A percentile compares a stretch with the other conserved stretches of the same genome.
Evolutionary conservation across 2,113 vertebrate genomes (phyloP).

Genomic region (Otolemur garnettii): DNA sequence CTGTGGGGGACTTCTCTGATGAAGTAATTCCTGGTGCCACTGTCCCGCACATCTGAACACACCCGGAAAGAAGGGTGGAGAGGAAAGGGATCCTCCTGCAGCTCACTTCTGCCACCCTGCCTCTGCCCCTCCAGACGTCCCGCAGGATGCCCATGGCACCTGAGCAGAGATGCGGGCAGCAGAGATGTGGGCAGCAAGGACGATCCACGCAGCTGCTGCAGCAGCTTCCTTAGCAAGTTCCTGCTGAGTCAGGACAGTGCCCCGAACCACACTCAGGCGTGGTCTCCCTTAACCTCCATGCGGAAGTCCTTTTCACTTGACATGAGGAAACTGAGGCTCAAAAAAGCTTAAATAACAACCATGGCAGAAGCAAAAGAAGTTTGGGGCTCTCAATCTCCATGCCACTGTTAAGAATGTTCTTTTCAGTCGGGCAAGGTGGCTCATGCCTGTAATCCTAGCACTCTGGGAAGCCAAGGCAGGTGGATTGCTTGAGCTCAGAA

Average conservation of each 20-base stretch:
- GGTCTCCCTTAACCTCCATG: too few species aligned
- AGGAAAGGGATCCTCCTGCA: too few species aligned
- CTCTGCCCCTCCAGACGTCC: background rate
- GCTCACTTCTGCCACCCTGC: too few species aligned
- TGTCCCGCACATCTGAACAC: too few species aligned
- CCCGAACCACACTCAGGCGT: too few species aligned
- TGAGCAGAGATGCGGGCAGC: accelerated
- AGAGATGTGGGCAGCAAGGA: accelerated
- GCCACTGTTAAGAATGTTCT: background rate
- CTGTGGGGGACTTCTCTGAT: background rate
- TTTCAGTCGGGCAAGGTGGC: too few species aligned
- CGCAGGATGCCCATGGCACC: background rate
- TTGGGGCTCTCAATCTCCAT: background rate
- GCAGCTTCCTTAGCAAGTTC: background rate
- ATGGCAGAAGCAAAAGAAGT: background rate
- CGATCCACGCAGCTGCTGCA: accelerated
- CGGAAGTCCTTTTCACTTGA: too few species aligned
- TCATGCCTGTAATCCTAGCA: too few species aligned
- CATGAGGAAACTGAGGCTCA: background rate
- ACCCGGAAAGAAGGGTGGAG: too few species aligned
- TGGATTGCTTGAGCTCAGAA: too few species aligned
- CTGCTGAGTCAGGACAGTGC: background rate
- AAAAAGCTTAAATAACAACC: background rate
- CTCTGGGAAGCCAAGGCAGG: too few species aligned
- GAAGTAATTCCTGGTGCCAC: background rate